A percentile compares a stretch with the other conserved stretches of the same genome.
Evolutionary conservation across 2,113 vertebrate species (phyloP).

Genomic region (Ranitomeya imitator): DNA sequence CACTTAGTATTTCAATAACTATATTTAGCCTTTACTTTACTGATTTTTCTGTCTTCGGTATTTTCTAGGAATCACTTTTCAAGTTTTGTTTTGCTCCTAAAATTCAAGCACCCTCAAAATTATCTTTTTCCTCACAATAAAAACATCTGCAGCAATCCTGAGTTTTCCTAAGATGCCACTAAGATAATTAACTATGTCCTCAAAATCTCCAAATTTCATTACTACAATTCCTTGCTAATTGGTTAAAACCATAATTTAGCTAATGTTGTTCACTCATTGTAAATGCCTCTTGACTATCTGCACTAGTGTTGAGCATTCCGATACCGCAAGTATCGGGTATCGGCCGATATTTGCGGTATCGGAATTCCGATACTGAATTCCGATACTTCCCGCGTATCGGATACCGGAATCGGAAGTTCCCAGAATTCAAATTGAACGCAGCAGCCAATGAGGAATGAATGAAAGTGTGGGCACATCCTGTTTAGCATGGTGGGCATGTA

Average conservation of each 20-base stretch:
- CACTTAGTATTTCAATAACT: no score
- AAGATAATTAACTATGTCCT: not conserved
- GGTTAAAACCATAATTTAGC: not conserved
- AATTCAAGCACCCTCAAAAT: not conserved
- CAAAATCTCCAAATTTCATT: not conserved
- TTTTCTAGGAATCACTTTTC: not conserved
- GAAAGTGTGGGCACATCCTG: no score
- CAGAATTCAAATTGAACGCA: no score
- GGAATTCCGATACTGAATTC: no score
- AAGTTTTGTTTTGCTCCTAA: not conserved
- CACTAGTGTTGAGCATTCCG: no score
- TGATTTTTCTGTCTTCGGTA: not conserved
- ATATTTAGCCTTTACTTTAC: no score
- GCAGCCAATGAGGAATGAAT: no score
- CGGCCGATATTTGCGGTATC: no score
- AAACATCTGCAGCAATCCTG: not conserved
- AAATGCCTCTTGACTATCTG: conserved; percentile 5
- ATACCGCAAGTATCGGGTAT: no score
- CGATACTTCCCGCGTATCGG: no score
- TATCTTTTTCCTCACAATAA: not conserved
- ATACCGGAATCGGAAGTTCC: no score
- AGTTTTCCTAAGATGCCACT: not conserved
- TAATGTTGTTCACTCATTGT: not conserved
- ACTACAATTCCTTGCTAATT: conserved; percentile 3
- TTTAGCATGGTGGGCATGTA: no score